Conservation (phyloP, 2,113 vertebrate genomes). For the Ivindomyrus marchei region DNA sequence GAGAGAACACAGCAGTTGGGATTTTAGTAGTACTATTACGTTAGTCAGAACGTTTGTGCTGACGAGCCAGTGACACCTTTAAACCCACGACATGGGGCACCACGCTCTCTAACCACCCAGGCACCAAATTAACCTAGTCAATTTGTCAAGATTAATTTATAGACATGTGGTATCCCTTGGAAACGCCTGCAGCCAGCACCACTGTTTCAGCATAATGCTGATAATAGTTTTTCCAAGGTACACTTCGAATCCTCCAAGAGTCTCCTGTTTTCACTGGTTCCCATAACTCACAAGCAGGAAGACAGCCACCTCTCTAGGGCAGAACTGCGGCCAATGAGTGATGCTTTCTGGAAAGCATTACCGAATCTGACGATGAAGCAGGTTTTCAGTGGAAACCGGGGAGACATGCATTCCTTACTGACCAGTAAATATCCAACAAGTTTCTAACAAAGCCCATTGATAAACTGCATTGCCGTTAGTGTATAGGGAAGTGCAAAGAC, state of each 20-base stretch:
- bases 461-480: background rate
- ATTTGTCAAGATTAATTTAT: conserved; percentile 11
- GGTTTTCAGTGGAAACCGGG: background rate
- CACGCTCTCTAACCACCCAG: background rate
- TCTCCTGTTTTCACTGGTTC: conserved; percentile 10
- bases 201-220: background rate
- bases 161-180: background rate
- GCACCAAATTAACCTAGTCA: background rate
- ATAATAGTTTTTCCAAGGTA: conserved; percentile 17
- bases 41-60: background rate
- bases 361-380: conserved; percentile 1
- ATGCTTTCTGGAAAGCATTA: conserved; percentile 7
- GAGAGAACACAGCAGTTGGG: background rate
- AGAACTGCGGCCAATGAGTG: background rate
- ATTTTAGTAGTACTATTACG: too few relatives aligned
- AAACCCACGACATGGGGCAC: background rate
- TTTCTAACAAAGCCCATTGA: background rate
- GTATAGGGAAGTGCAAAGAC: background rate
- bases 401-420: background rate
- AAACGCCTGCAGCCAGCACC: background rate
- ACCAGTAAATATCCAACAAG: background rate
- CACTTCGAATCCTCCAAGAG: background rate
- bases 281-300: conserved; percentile 6
- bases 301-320: conserved; percentile 5
- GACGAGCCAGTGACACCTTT: background rate